These are phyloP conservation scores for Amaurobius ferox DNA, from an alignment of 2,888 invertebrate genomes.

Conservation along the genomic window DNA sequence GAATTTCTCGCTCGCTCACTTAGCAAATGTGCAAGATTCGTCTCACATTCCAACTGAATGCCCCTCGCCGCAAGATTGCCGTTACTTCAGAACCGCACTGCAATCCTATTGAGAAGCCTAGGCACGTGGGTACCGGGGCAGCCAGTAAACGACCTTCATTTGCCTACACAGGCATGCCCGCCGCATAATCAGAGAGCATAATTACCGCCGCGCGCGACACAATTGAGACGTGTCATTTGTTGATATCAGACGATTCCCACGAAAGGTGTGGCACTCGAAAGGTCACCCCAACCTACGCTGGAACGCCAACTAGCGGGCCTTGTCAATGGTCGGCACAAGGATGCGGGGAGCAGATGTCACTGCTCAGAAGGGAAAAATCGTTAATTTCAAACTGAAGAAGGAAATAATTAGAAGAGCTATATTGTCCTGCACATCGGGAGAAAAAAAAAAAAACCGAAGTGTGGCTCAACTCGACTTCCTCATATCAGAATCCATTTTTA, in stretches of 20 bases:
- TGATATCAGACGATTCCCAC: neutral
- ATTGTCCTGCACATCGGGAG: too few relatives aligned
- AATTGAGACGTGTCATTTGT: constrained; percentile 1
- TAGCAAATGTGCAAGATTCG: neutral
- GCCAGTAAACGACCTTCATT: constrained; percentile 14
- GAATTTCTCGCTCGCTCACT: neutral
- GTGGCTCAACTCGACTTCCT: too few relatives aligned
- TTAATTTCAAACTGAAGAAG: too few relatives aligned
- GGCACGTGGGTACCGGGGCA: neutral
- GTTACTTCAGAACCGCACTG: neutral
- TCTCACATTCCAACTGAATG: neutral
- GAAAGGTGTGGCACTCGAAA: neutral
- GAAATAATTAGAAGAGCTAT: too few relatives aligned
- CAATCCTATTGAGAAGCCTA: neutral
- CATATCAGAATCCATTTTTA: too few relatives aligned
- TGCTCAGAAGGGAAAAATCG: too few relatives aligned
- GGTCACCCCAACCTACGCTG: neutral
- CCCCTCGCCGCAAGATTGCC: neutral
- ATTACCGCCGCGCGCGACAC: neutral
- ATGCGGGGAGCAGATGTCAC: neutral
- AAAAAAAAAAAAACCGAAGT: too few relatives aligned
- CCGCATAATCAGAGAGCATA: neutral
- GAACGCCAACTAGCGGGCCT: neutral
- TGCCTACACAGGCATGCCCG: neutral
- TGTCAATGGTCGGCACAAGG: neutral